Evolutionary conservation across 2,888 invertebrate species (phyloP).

Genomic region (Spodoptera picta): DNA sequence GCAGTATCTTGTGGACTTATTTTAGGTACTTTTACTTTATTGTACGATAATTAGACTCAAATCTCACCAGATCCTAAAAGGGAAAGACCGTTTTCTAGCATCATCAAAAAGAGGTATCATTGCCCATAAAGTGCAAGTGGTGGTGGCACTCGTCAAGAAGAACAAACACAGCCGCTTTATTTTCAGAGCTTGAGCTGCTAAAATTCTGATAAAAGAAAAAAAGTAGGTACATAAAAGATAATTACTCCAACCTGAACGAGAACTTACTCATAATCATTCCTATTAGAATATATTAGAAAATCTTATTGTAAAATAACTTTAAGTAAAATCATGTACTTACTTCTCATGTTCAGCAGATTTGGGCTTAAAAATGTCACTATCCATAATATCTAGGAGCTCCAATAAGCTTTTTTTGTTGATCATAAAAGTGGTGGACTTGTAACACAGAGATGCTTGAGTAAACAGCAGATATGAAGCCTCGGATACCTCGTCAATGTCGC

Average conservation of each 20-base stretch:
- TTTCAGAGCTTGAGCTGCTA: conserved; percentile 62
- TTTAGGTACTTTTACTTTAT: background rate
- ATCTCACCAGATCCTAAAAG: conserved; percentile 80
- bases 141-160: conserved; percentile 72
- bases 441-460: conserved; percentile 79
- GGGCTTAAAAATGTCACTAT: conserved; percentile 66
- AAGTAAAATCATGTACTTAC: conserved; percentile 58
- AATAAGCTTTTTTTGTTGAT: conserved; percentile 66
- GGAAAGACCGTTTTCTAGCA: conserved; percentile 70
- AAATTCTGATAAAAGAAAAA: conserved; percentile 61
- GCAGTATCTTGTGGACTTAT: too few relatives aligned
- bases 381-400: conserved; percentile 68
- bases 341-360: conserved; percentile 67
- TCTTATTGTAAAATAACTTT: too few relatives aligned
- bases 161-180: conserved; percentile 72
- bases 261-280: too few relatives aligned
- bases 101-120: conserved; percentile 76
- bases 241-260: too few relatives aligned
- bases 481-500: conserved; percentile 76
- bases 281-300: too few relatives aligned
- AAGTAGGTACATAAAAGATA: background rate
- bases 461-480: conserved; percentile 79
- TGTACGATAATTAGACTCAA: background rate
- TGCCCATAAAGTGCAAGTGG: conserved; percentile 77
- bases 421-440: conserved; percentile 75